These are phyloP conservation scores for Hedya salicella DNA, from an alignment of 2,888 invertebrate species.

Conservation along the genomic window DNA sequence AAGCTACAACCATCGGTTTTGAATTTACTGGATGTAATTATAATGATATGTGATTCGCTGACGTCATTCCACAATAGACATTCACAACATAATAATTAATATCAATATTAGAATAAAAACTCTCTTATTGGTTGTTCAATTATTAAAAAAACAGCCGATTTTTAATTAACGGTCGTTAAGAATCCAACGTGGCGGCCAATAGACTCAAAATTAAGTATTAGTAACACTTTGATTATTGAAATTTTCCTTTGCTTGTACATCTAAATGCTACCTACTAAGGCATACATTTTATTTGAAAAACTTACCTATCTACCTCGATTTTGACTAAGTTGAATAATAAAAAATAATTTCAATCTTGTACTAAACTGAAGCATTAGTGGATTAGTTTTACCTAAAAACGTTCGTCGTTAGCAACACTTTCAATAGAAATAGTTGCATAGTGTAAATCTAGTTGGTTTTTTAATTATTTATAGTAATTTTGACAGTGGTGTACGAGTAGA, in stretches of 20 bases:
- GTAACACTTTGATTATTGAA: not conserved
- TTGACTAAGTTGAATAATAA: constrained; percentile 23
- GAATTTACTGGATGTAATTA: not conserved
- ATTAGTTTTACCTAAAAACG: constrained; percentile 6
- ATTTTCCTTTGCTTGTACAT: not conserved
- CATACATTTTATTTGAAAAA: constrained; percentile 23
- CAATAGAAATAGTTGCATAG: not conserved
- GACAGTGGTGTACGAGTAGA: no score
- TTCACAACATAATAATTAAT: not conserved
- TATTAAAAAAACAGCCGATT: not conserved
- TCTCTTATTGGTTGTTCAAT: not conserved
- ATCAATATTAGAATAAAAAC: not conserved
- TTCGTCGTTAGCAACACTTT: not conserved
- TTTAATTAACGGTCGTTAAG: no score
- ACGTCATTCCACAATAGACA: not conserved
- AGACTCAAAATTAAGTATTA: not conserved
- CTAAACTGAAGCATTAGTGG: constrained; percentile 11
- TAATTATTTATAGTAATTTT: no score
- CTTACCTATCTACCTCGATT: constrained; percentile 11
- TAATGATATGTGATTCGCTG: not conserved
- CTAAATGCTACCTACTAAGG: constrained; percentile 33
- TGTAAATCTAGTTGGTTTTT: no score
- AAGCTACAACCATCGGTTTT: not conserved
- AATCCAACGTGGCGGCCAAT: not conserved
- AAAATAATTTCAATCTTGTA: constrained; percentile 6